These are phyloP conservation scores for Crambe crambe DNA, from an alignment of 37 sponge, comb jelly and placozoan genomes.

Conservation along the genomic window DNA sequence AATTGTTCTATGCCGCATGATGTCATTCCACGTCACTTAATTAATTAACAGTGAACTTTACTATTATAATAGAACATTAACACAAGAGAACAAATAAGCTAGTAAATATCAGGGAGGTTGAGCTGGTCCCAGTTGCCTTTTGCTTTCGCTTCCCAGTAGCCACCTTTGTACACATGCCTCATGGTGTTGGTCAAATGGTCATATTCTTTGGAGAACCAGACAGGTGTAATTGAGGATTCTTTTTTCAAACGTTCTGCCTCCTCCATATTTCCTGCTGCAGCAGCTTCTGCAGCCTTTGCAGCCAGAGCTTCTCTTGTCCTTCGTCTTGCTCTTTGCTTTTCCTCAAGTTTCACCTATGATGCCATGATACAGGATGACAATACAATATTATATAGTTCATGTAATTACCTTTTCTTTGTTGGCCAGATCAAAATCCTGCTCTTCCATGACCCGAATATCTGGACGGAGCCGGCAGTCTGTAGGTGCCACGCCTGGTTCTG, in stretches of 20 bases:
- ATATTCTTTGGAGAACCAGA: conserved; percentile 86
- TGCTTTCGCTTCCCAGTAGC: conserved; percentile 92
- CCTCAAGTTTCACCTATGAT: conserved; percentile 75
- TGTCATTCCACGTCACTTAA: background rate
- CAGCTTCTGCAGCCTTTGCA: conserved; percentile 69
- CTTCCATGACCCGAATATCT: conserved; percentile 88
- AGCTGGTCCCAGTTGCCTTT: conserved; percentile 46
- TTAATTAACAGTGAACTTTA: background rate
- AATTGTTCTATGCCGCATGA: too few relatives aligned
- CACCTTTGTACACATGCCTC: conserved; percentile 86
- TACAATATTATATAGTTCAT: background rate
- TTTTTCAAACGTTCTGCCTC: conserved; percentile 60
- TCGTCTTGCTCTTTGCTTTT: conserved; percentile 92
- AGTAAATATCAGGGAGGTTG: conserved; percentile 44
- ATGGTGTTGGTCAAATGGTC: conserved; percentile 74
- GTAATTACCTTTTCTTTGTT: conserved; percentile 72
- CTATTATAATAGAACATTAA: background rate
- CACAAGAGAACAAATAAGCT: background rate
- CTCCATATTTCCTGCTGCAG: conserved; percentile 64
- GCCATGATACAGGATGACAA: background rate
- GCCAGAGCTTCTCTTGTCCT: conserved; percentile 80
- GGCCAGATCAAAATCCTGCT: conserved; percentile 82
- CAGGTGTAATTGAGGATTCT: conserved; percentile 69
- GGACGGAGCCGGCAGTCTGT: conserved; percentile 92
- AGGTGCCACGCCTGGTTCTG: conserved; percentile 88